Evolutionary conservation across 2,113 vertebrate species (phyloP), one percentile per base, ranked within the genome.

Genomic region (Aegypius monachus): DNA sequence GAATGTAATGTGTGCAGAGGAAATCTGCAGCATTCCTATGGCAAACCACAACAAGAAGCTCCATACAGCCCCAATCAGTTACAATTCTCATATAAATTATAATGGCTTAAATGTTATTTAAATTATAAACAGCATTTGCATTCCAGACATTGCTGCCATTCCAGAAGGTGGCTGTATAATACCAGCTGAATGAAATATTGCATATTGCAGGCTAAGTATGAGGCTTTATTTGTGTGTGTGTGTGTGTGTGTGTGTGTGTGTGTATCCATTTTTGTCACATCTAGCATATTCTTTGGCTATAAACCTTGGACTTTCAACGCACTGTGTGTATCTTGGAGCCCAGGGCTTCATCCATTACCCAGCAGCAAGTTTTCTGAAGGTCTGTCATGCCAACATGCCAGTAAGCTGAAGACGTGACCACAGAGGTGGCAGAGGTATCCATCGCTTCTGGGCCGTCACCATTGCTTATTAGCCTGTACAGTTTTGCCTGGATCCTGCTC

Each of bases 51-150:
- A 95, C 92, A 96, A 97, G 91, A 95, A 92, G 80, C 91, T 92
- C 89, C 94, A 95, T 79, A 91, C 81, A 97, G 93, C 48, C 48
- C 62, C 47, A 93, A 95, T 96, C 94, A 91, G 90, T 91, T 93
- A 66, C 84, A 93, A 86, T 96, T 96, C 94, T 86, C 89, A 52
- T 95, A 96, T 95, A 96, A 95, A 94, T 97, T 95, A 86, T 90
- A 95, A 86, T 31, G 55, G 84, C 81, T 94, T 96, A 74, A 95
- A 94, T 90, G 84, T 97, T 95, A 86, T 96, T 97, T 93, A 95
- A 96, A 95, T 95, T 78, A 88, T 94, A 90, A 97, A 97, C 96
- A 95, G 96, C 88, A 97, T 95, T 86, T 96, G 94, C 96, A 95
- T 97, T 97, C 96, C 95, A 94, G 94, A 95, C 95, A 96, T 97